phyloP scores from a whole-genome alignment of 2,797 vertebrate species.

The Ceryle rudis region DNA sequence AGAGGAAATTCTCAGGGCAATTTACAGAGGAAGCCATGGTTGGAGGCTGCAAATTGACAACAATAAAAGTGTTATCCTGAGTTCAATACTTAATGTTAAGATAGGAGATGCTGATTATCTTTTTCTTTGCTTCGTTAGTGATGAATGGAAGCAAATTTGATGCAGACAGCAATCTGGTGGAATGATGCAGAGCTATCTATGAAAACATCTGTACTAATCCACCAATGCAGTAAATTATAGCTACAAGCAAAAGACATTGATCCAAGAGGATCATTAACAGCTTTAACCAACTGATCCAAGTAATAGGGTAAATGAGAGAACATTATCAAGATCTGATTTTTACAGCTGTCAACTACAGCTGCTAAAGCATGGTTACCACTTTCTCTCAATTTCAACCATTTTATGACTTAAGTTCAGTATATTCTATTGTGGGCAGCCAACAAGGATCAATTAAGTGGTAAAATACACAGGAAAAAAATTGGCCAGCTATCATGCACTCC shows the following conservation, averaged over 20 bases:
- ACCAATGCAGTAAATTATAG: constrained; percentile 81
- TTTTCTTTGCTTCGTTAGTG: constrained; percentile 79
- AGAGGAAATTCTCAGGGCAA: neutral
- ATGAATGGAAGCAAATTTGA: constrained; percentile 80
- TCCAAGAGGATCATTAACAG: constrained; percentile 82
- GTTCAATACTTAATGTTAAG: constrained; percentile 60
- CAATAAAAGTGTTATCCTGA: constrained; percentile 49
- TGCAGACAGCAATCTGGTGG: constrained; percentile 78
- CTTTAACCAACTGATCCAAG: constrained; percentile 81
- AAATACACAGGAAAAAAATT: constrained; percentile 45
- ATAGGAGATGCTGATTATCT: constrained; percentile 77
- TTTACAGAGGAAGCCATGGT: constrained; percentile 28
- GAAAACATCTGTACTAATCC: constrained; percentile 80
- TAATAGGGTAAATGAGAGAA: constrained; percentile 77
- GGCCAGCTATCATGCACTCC: constrained; percentile 59
- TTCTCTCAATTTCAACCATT: constrained; percentile 47
- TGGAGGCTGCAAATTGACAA: constrained; percentile 40
- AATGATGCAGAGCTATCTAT: constrained; percentile 79
- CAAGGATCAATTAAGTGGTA: constrained; percentile 63
- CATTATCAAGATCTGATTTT: constrained; percentile 76
- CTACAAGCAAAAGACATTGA: constrained; percentile 82
- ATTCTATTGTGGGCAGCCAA: constrained; percentile 24
- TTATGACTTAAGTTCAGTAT: constrained; percentile 57
- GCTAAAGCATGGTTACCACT: constrained; percentile 13
- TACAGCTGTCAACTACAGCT: constrained; percentile 60